phyloP scores from a whole-genome alignment of 2,888 invertebrate genomes.

The Cantharis rufa region DNA sequence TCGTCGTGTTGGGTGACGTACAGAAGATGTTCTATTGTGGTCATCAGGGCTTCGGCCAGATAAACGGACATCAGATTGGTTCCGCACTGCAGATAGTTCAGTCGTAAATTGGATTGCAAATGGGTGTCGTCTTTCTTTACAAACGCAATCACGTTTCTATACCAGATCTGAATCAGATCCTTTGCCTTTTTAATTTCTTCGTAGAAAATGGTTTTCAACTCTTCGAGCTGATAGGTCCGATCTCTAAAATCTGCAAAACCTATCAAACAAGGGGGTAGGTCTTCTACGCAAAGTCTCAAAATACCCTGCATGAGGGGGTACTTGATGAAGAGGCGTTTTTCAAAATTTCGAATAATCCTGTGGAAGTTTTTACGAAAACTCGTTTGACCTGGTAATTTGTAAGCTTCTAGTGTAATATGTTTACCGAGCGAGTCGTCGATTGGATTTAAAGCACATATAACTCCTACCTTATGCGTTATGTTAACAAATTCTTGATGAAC shows the following conservation, averaged over 20 bases:
- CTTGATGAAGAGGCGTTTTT: conserved; percentile 63
- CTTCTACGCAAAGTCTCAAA: conserved; percentile 58
- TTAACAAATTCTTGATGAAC: conserved; percentile 63
- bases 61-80: conserved; percentile 61
- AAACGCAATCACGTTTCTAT: conserved; percentile 31
- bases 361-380: conserved; percentile 63
- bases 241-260: conserved; percentile 50
- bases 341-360: conserved; percentile 60
- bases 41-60: conserved; percentile 69
- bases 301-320: conserved; percentile 67
- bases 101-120: neutral
- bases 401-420: conserved; percentile 56
- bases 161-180: conserved; percentile 39
- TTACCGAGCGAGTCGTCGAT: conserved; percentile 59
- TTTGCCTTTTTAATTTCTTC: conserved; percentile 38
- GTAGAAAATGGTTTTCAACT: conserved; percentile 39
- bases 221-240: conserved; percentile 39
- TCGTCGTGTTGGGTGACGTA: conserved; percentile 60
- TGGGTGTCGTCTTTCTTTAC: conserved; percentile 13
- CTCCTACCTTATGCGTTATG: conserved; percentile 66
- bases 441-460: conserved; percentile 66
- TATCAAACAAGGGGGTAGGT: conserved; percentile 62
- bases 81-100: conserved; percentile 11
- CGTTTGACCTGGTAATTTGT: conserved; percentile 68
- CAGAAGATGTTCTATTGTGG: conserved; percentile 68